Evolutionary conservation across 2,113 vertebrate genomes (phyloP).

Genomic region (Plecotus auritus): DNA sequence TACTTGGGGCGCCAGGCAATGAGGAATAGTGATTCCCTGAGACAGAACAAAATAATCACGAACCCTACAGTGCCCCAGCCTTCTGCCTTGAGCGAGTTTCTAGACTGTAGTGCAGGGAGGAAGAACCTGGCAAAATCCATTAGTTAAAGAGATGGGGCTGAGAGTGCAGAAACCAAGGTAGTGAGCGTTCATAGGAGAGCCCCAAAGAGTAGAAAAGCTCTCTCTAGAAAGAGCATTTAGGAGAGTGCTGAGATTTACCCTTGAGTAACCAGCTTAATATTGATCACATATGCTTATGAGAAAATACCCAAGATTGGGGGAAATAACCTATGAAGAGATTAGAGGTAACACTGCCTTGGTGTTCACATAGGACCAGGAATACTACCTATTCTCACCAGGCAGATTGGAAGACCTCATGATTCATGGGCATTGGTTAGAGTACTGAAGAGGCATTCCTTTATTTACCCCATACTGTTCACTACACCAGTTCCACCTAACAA

Average conservation of each 20-base stretch:
- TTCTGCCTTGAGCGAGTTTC: not conserved
- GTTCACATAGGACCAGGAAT: not conserved
- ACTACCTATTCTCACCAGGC: not conserved
- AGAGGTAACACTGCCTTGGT: not conserved
- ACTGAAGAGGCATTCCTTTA: not conserved
- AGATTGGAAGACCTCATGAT: not conserved
- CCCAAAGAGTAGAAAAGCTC: no score
- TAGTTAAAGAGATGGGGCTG: not conserved
- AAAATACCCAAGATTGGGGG: accelerated
- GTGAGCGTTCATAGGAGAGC: not conserved
- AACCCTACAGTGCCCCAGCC: not conserved
- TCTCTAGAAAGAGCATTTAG: not conserved
- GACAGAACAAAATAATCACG: not conserved
- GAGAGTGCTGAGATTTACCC: not conserved
- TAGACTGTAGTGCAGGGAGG: not conserved
- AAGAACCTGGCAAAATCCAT: not conserved
- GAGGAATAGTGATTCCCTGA: not conserved
- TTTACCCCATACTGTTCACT: no score
- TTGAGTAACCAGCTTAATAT: not conserved
- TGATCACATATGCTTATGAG: not conserved
- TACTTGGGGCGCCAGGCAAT: not conserved
- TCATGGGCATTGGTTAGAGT: not conserved
- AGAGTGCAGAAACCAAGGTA: not conserved
- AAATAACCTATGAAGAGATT: not conserved
- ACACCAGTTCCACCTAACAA: not conserved